A percentile compares a stretch with the other conserved stretches of the same genome.
These are phyloP conservation scores for Sebastolobus alascanus DNA, from an alignment of 2,797 vertebrate genomes.

Conservation along the genomic window DNA sequence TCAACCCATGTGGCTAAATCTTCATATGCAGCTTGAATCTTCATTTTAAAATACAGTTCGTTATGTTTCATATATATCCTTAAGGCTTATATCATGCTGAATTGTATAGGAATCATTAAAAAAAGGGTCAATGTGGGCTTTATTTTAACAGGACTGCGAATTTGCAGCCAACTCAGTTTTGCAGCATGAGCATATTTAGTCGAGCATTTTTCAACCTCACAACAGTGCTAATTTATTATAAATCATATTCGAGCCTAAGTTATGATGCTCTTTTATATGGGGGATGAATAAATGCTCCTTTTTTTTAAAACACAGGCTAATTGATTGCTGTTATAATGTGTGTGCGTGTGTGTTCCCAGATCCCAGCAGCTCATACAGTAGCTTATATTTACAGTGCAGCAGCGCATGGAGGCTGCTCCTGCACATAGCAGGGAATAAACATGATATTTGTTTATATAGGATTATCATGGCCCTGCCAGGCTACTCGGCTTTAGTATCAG, in stretches of 20 bases:
- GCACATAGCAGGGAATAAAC: slow-evolving; percentile 46
- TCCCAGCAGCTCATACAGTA: slow-evolving; percentile 3
- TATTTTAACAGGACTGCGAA: slow-evolving; percentile 27
- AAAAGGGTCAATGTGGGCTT: slow-evolving; percentile 31
- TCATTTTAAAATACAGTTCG: background rate
- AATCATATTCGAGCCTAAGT: slow-evolving; percentile 23
- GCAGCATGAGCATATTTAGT: slow-evolving; percentile 33
- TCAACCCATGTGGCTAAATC: background rate
- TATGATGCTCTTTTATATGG: slow-evolving; percentile 34
- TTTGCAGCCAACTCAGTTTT: slow-evolving; percentile 19
- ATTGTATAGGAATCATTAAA: background rate
- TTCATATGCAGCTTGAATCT: background rate
- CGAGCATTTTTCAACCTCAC: slow-evolving; percentile 7
- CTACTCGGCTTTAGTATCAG: slow-evolving; percentile 94
- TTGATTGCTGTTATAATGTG: slow-evolving; percentile 11
- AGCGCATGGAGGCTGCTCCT: slow-evolving; percentile 11
- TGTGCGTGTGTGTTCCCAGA: background rate
- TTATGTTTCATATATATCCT: background rate
- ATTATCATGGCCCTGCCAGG: slow-evolving; percentile 76
- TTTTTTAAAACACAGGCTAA: slow-evolving; percentile 42
- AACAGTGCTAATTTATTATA: slow-evolving; percentile 39
- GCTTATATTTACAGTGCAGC: slow-evolving; percentile 21
- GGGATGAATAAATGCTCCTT: slow-evolving; percentile 31
- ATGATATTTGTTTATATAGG: slow-evolving; percentile 62
- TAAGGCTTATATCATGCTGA: background rate